Evolutionary conservation across 2,888 invertebrate species (phyloP), one percentile per base, ranked within the genome.

Genomic region (Noctuana brunneofusca): DNA sequence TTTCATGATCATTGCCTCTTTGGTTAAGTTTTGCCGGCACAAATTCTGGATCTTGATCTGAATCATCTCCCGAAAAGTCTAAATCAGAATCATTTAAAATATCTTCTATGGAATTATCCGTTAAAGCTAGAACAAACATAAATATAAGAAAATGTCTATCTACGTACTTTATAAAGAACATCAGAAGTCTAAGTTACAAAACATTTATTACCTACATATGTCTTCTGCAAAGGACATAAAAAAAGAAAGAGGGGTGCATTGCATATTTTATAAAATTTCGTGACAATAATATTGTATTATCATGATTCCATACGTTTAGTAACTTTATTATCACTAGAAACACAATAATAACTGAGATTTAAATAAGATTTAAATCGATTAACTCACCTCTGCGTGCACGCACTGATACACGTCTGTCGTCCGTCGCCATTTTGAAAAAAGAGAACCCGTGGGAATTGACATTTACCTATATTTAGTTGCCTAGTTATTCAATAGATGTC

Each of bases 381-480:
- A 18, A 43, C 18, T 18, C 9, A 43, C 18, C 18, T 43, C 5
- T 43, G 16, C 41, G 41, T 16, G 6, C 41, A 41, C 16, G 16
- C 6, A n/a, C 16, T 16, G 41, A 41, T 16, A 41, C 16, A 41
- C 16, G 9, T 18, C 8, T 9, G 16, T 14, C 9, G 16, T 43
- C 43, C 43, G n/a, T 43, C 9, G 43, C 43, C 18, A 43, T 43
- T 43, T 43, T 43, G 4, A 43, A 43, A 43, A 43, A 43, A 6
- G 18, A 18, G 11, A 43, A 16, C 43, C 4, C 43, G 9, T 35
- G n/a, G 11, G 16, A 18, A 14, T 43, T 18, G 18, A 43, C 6
- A 43, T 18, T 43, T 43, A 8, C 2, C 14, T 18, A 16, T 43
- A 14, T 43, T 43, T 43, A 18, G 43, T 18, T 18, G 9, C 43